Conservation (phyloP, 2,113 vertebrate genomes). For the Rattus norvegicus region GRCr8 NC_086021.1:166390001-166390500, state of each 20-base stretch:
- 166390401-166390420: neutral
- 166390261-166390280: conserved; percentile 77
- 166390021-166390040: neutral
- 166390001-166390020: conserved; percentile 2
- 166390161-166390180: conserved; percentile 75
- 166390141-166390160: conserved; percentile 69
- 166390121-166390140: conserved; percentile 77
- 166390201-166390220: conserved; percentile 75
- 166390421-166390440: too few relatives aligned
- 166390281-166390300: conserved; percentile 87
- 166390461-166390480: conserved; percentile 41
- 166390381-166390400: conserved; percentile 69
- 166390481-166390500: conserved; percentile 65
- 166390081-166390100: conserved; percentile 61
- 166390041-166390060: neutral
- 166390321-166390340: conserved; percentile 86
- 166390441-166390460: conserved; percentile 37
- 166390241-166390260: conserved; percentile 80
- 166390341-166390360: conserved; percentile 78
- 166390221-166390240: conserved; percentile 75
- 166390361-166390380: conserved; percentile 84
- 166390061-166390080: neutral
- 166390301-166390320: conserved; percentile 84
- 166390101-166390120: conserved; percentile 74
- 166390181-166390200: conserved; percentile 63